These are phyloP conservation scores for Cephalopachus bancanus DNA, from an alignment of 2,797 vertebrate species.

Conservation along the genomic window DNA sequence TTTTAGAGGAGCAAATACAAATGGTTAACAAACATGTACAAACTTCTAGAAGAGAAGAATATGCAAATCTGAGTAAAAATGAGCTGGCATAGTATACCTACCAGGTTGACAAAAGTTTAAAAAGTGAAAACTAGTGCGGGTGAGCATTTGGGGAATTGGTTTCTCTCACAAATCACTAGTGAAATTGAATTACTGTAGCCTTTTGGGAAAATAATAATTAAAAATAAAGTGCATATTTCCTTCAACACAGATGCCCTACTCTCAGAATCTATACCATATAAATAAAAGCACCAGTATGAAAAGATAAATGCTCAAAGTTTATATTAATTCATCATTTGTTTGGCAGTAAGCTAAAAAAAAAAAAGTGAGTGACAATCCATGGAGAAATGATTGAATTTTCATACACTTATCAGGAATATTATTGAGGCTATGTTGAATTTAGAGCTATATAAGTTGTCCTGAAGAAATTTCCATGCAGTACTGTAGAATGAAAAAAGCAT, in stretches of 20 bases:
- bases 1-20: neutral
- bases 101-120: neutral
- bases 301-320: neutral
- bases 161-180: neutral
- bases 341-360: constrained; percentile 45
- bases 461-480: neutral
- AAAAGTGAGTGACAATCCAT: neutral
- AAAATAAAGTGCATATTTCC: neutral
- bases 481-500: neutral
- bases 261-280: neutral
- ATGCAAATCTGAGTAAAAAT: neutral
- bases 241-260: neutral
- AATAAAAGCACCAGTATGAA: constrained; percentile 2
- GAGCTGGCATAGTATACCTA: neutral
- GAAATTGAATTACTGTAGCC: neutral
- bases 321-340: constrained; percentile 23
- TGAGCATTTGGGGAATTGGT: neutral
- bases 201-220: neutral
- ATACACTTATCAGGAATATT: neutral
- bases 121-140: neutral
- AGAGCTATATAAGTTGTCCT: neutral
- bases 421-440: neutral
- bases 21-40: neutral
- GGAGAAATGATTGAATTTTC: neutral
- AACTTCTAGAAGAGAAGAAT: neutral